These are phyloP conservation scores for Mechanitis messenoides DNA, from an alignment of 2,888 invertebrate species.

Conservation along the genomic window DNA sequence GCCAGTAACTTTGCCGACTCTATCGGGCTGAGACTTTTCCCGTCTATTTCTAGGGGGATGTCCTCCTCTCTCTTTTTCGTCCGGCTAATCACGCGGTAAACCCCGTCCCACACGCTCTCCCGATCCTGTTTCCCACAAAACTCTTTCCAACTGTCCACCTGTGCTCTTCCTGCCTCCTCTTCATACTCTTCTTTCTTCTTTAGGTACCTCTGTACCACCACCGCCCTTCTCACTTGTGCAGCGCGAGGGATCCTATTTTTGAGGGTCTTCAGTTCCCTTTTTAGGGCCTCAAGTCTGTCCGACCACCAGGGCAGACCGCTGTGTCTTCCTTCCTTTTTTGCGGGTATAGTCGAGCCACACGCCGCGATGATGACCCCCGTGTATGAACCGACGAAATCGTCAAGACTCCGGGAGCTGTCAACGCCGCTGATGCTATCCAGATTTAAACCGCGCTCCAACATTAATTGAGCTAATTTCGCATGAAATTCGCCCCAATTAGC, in stretches of 20 bases:
- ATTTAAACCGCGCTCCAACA: not conserved
- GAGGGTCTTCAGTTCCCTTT: not conserved
- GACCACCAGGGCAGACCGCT: not conserved
- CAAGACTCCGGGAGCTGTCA: not conserved
- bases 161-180: not conserved
- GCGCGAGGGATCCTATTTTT: not conserved
- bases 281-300: not conserved
- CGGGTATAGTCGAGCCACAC: not conserved
- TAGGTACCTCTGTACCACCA: slow-evolving; percentile 11
- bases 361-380: not conserved
- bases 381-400: not conserved
- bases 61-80: not conserved
- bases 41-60: not conserved
- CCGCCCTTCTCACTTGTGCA: not conserved
- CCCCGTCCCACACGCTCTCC: slow-evolving; percentile 27
- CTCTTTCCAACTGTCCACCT: slow-evolving; percentile 20
- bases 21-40: not conserved
- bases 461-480: not conserved
- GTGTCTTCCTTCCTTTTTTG: not conserved
- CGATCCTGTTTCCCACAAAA: slow-evolving; percentile 23
- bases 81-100: slow-evolving; percentile 20
- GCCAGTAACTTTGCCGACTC: not conserved
- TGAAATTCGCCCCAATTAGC: not conserved
- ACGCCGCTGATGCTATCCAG: not conserved
- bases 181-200: slow-evolving; percentile 9